Evolutionary conservation across 2,797 vertebrate species (phyloP).

Genomic region (Toxotes lorentzi): DNA sequence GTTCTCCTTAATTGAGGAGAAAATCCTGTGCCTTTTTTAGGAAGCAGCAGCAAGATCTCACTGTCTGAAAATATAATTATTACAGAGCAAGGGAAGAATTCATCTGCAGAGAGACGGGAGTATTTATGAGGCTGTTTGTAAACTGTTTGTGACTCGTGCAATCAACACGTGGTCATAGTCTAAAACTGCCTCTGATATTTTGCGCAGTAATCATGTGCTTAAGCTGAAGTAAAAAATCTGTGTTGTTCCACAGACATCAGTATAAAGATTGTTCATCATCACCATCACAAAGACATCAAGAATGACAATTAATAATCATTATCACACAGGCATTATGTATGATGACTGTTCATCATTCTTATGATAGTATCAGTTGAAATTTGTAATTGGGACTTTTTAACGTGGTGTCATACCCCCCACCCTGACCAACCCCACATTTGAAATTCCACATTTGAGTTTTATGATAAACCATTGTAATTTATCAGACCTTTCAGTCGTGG

Average conservation of each 20-base stretch:
- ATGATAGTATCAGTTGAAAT: neutral
- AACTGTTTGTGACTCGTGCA: conserved; percentile 1
- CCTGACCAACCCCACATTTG: neutral
- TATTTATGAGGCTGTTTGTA: neutral
- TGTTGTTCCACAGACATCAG: neutral
- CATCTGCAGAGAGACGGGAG: neutral
- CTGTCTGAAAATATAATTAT: neutral
- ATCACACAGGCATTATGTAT: neutral
- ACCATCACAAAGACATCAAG: neutral
- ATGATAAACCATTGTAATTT: conserved; percentile 29
- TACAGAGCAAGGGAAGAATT: neutral
- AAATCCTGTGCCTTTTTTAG: conserved; percentile 18
- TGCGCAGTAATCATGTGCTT: neutral
- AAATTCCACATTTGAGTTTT: conserved; percentile 8
- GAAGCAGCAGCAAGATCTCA: neutral
- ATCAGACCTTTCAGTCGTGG: conserved; percentile 33
- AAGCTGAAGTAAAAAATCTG: neutral
- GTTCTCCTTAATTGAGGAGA: conserved; percentile 36
- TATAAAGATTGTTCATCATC: neutral
- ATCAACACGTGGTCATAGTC: neutral
- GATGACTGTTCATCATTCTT: neutral
- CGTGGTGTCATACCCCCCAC: neutral
- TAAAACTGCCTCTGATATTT: neutral
- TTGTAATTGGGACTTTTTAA: neutral
- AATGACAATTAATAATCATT: neutral